These are phyloP conservation scores for Agrochola lychnidis DNA, from an alignment of 2,888 invertebrate species.

Conservation along the genomic window DNA sequence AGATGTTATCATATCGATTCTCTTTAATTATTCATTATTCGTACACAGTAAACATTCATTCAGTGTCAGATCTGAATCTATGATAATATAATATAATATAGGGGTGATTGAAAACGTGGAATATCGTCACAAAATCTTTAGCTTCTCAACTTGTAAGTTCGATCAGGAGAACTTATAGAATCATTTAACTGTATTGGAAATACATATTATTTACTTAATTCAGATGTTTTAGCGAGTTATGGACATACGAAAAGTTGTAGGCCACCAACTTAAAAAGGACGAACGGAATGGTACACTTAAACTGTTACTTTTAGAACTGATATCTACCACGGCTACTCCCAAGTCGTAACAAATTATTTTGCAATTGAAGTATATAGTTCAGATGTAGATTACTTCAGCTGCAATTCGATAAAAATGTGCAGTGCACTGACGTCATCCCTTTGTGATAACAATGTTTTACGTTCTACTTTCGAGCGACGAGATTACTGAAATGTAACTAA, in stretches of 20 bases:
- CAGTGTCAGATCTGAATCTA: constrained; percentile 32
- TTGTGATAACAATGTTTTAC: constrained; percentile 14
- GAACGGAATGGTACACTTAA: constrained; percentile 4
- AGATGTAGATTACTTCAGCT: not conserved
- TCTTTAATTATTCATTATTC: constrained; percentile 31
- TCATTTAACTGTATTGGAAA: not conserved
- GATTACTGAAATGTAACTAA: not conserved
- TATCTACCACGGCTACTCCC: not conserved
- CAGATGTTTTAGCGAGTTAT: not conserved
- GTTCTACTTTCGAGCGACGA: not conserved
- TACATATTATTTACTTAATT: not conserved
- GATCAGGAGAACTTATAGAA: no score
- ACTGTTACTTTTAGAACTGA: not conserved
- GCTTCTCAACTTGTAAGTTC: not conserved
- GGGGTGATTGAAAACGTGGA: not conserved
- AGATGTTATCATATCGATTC: constrained; percentile 7
- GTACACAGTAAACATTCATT: constrained; percentile 48
- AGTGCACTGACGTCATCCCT: not conserved
- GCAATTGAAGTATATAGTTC: not conserved
- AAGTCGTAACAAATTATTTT: not conserved
- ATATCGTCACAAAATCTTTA: constrained; percentile 1
- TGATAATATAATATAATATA: constrained; percentile 21
- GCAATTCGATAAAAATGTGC: constrained; percentile 16
- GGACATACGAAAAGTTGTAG: not conserved
- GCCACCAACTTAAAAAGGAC: not conserved